Percentiles rank a stretch among this genome's conserved stretches.
phyloP scores from a whole-genome alignment of 1,140 invertebrate genomes.

The Magallana gigas region DNA sequence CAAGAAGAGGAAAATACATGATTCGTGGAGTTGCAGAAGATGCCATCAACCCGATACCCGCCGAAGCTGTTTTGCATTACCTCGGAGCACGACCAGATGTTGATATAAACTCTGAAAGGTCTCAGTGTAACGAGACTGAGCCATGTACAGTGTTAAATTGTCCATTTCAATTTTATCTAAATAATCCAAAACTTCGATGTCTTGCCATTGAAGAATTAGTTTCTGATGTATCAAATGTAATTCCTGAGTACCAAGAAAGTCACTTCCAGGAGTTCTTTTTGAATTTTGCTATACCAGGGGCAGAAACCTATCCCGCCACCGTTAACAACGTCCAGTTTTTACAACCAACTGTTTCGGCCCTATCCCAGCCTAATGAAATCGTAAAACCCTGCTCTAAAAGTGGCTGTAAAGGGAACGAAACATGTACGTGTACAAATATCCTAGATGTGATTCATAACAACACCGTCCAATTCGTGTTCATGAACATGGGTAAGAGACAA shows the following conservation, averaged over 20 bases:
- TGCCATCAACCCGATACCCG: slow-evolving; percentile 86
- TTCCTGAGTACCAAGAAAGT: slow-evolving; percentile 8
- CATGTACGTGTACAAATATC: slow-evolving; percentile 53
- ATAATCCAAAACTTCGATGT: slow-evolving; percentile 46
- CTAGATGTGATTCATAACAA: slow-evolving; percentile 55
- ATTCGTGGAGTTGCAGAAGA: slow-evolving; percentile 84
- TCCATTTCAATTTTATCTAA: slow-evolving; percentile 53
- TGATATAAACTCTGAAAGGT: slow-evolving; percentile 69
- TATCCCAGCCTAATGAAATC: slow-evolving; percentile 58
- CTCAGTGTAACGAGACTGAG: slow-evolving; percentile 42
- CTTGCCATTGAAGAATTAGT: slow-evolving; percentile 44
- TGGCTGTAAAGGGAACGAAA: slow-evolving; percentile 57
- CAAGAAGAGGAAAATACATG: slow-evolving; percentile 88
- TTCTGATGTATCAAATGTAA: background rate
- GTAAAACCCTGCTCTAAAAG: background rate
- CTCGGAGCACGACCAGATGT: slow-evolving; percentile 78
- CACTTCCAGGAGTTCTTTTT: slow-evolving; percentile 61
- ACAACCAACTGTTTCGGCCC: slow-evolving; percentile 50
- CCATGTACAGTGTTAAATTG: slow-evolving; percentile 61
- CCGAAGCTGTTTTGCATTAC: slow-evolving; percentile 88
- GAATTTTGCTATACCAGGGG: slow-evolving; percentile 56
- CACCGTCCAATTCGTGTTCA: slow-evolving; percentile 58
- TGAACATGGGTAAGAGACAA: slow-evolving; percentile 81
- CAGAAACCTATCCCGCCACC: background rate
- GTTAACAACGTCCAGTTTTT: slow-evolving; percentile 56